Evolutionary conservation across 2,113 vertebrate genomes (phyloP).

Genomic region (Paradoxurus hermaphroditus): DNA sequence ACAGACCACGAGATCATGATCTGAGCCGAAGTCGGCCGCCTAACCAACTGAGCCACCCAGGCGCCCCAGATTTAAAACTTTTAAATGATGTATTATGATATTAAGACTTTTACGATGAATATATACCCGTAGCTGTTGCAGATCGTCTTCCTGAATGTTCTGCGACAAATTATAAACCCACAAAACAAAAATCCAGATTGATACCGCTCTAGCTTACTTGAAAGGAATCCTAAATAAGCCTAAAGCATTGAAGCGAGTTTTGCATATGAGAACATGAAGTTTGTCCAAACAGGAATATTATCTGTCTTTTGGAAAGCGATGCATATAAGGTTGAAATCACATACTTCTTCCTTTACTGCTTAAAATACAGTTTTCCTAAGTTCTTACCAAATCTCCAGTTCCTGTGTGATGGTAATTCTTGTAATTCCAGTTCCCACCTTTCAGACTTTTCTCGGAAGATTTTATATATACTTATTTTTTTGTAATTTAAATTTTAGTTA

Average conservation of each 20-base stretch:
- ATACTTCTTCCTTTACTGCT: too few species aligned
- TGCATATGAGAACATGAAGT: not conserved
- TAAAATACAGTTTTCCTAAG: too few species aligned
- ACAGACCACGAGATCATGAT: too few species aligned
- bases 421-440: too few species aligned
- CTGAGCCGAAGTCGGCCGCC: too few species aligned
- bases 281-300: not conserved
- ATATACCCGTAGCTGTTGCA: constrained; percentile 93
- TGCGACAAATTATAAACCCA: constrained; percentile 95
- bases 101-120: not conserved
- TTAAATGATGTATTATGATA: not conserved
- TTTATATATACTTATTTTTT: too few species aligned
- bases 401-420: too few species aligned
- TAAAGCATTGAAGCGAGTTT: not conserved
- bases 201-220: not conserved
- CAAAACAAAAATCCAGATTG: constrained; percentile 70
- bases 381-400: too few species aligned
- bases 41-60: too few species aligned
- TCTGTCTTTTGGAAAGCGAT: not conserved
- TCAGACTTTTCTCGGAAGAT: too few species aligned
- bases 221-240: not conserved
- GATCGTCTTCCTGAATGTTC: constrained; percentile 95
- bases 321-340: not conserved
- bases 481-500: too few species aligned
- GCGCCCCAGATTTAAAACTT: too few species aligned